phyloP scores from a whole-genome alignment of 2,113 vertebrate species.

The Clarias gariepinus region DNA sequence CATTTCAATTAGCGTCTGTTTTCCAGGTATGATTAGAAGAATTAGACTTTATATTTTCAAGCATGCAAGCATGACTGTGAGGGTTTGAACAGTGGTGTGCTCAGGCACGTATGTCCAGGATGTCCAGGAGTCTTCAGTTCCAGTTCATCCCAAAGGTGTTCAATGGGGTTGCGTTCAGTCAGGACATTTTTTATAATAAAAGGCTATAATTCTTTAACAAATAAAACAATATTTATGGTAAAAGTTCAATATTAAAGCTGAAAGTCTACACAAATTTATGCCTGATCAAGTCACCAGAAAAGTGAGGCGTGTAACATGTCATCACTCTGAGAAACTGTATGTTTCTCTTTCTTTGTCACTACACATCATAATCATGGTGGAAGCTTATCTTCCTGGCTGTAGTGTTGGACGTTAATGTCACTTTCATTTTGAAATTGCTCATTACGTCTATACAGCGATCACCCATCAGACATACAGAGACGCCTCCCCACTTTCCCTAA shows the following conservation, averaged over 20 bases:
- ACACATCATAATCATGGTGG: not conserved
- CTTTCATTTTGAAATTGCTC: constrained; percentile 37
- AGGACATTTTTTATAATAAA: not conserved
- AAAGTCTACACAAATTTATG: no score
- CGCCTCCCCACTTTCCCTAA: not conserved
- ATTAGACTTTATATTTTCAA: not conserved
- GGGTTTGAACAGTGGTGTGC: not conserved
- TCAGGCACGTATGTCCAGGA: no score
- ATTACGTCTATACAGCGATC: not conserved
- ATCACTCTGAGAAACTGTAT: not conserved
- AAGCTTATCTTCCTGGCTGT: constrained; percentile 5
- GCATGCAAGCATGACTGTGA: not conserved
- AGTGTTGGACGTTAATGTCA: constrained; percentile 11
- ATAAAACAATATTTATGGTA: no score
- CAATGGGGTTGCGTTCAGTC: not conserved
- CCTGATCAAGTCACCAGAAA: not conserved
- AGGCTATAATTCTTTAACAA: no score
- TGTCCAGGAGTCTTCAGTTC: not conserved
- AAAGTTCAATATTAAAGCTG: no score
- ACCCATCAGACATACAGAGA: not conserved
- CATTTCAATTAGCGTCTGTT: not conserved
- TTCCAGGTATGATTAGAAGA: not conserved
- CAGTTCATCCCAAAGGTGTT: not conserved
- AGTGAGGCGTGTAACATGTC: not conserved
- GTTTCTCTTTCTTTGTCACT: not conserved